phyloP scores from a whole-genome alignment of 2,888 invertebrate genomes.

The Imbricaverruca yamaguchii region DNA sequence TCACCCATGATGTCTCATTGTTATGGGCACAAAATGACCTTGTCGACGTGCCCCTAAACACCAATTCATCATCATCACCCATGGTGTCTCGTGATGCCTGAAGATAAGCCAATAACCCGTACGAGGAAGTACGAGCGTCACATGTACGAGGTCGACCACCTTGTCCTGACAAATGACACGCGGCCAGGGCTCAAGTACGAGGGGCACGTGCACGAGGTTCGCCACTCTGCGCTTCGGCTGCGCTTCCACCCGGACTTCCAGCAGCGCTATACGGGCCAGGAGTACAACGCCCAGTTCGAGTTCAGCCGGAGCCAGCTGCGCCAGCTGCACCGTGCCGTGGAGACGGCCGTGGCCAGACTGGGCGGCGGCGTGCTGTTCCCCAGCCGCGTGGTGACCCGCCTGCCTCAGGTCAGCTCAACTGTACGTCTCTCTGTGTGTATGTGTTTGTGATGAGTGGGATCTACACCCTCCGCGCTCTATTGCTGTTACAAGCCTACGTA shows the following conservation, averaged over 20 bases:
- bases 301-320: constrained; percentile 55
- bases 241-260: constrained; percentile 73
- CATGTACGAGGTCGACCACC: background rate
- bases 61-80: background rate
- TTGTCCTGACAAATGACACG: background rate
- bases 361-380: constrained; percentile 67
- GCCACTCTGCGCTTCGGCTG: constrained; percentile 49
- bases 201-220: constrained; percentile 33
- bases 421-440: background rate
- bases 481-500: too few species aligned
- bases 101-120: background rate
- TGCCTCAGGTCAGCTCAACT: constrained; percentile 27
- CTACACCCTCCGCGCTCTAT: too few species aligned
- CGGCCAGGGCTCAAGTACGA: constrained; percentile 28
- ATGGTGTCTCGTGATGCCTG: constrained; percentile 28
- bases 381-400: constrained; percentile 30
- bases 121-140: background rate
- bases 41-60: too few species aligned
- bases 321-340: constrained; percentile 66
- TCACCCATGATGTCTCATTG: constrained; percentile 29
- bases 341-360: constrained; percentile 53
- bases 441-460: background rate
- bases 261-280: constrained; percentile 61
- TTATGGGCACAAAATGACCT: too few species aligned
- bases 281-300: constrained; percentile 66